Evolutionary conservation across 2,113 vertebrate species (phyloP).

Genomic region (Naja naja): DNA sequence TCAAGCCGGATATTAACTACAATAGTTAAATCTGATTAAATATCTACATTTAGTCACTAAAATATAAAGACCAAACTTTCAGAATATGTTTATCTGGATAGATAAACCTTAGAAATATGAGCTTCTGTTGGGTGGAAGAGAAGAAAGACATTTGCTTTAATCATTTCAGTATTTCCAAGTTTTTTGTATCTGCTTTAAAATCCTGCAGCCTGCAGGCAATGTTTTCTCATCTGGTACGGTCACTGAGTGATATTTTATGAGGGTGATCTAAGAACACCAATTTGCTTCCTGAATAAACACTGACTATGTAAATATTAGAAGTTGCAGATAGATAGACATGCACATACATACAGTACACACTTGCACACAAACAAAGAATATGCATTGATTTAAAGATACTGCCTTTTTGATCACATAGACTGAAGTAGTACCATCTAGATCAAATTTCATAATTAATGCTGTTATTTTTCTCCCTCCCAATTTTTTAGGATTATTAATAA

Average conservation of each 20-base stretch:
- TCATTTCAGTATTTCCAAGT: neutral
- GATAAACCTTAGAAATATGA: neutral
- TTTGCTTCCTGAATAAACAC: neutral
- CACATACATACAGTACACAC: neutral
- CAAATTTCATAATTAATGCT: conserved; percentile 54
- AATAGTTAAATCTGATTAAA: neutral
- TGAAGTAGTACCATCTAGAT: neutral
- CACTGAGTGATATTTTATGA: neutral
- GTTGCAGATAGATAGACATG: neutral
- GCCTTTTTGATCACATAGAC: neutral
- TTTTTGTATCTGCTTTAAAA: neutral
- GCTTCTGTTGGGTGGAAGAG: neutral
- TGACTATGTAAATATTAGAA: neutral
- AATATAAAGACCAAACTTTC: neutral
- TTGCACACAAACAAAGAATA: neutral
- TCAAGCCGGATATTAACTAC: too few relatives aligned
- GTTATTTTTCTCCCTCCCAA: neutral
- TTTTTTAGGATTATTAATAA: neutral
- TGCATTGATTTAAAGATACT: neutral
- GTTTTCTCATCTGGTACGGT: fast-evolving
- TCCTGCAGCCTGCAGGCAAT: neutral
- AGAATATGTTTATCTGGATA: conserved; percentile 11
- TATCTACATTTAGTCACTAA: neutral
- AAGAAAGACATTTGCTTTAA: fast-evolving
- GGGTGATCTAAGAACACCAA: neutral